Percentiles rank a stretch among this genome's conserved stretches.
phyloP scores from a whole-genome alignment of 2,888 invertebrate species.

The Platycnemis pennipes region DNA sequence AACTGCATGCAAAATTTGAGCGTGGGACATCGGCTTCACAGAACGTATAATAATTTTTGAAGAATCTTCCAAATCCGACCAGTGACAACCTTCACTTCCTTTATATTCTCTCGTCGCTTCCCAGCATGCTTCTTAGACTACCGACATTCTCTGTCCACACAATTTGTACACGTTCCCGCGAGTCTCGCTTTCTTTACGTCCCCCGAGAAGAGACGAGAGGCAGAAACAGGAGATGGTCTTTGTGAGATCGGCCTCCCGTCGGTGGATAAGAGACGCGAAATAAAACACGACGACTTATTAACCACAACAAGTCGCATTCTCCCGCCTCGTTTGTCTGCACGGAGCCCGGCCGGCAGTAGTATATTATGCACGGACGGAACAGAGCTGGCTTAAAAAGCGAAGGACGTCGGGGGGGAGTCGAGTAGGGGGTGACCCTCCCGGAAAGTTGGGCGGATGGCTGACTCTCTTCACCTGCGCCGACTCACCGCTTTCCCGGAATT shows the following conservation, averaged over 20 bases:
- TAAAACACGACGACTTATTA: not conserved
- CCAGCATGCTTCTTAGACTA: too few relatives aligned
- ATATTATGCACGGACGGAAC: not conserved
- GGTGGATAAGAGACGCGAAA: not conserved
- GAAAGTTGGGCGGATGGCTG: not conserved
- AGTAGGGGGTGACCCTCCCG: not conserved
- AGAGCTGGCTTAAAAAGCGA: too few relatives aligned
- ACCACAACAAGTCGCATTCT: not conserved
- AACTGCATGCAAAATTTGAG: too few relatives aligned
- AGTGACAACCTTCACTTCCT: too few relatives aligned
- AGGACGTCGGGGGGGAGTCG: not conserved
- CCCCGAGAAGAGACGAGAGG: not conserved
- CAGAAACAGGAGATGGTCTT: not conserved
- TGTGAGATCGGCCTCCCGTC: not conserved
- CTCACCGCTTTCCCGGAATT: slow-evolving; percentile 57
- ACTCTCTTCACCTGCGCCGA: not conserved
- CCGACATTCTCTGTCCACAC: too few relatives aligned
- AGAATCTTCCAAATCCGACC: too few relatives aligned
- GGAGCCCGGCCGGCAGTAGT: not conserved
- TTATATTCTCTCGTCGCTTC: too few relatives aligned
- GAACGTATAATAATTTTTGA: too few relatives aligned
- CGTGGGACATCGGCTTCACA: too few relatives aligned
- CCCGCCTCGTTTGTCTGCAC: not conserved
- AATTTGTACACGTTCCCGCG: too few relatives aligned
- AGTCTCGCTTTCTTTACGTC: not conserved